Evolutionary conservation across 64 coral and sea anemone genomes (phyloP), one percentile per base, ranked within the genome.

Genomic region (Cladopsammia gracilis): DNA sequence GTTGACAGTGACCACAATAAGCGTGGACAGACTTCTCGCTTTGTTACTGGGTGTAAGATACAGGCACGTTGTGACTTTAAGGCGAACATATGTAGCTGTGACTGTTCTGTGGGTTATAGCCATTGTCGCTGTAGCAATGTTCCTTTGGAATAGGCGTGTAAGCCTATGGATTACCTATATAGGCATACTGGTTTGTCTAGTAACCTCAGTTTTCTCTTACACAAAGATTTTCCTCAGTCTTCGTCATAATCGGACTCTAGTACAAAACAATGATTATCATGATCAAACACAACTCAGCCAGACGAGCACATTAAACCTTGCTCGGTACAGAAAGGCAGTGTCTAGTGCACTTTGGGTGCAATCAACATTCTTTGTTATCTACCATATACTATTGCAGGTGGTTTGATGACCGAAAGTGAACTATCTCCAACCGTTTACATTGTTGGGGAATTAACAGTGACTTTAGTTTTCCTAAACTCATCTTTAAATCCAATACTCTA

Each of bases 401-500:
- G 1, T 16, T 4, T 73, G 43, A 47, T 73, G 26, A 46, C 34
- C 13, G 25, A 73, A 0, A 26, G 11, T 0, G 44, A 73, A 12
- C 14, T 4, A 73, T 73, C 70, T 43, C 14, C 70, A 26, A 3
- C 14, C 3, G 8, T 13, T 25, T 73, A 73, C 43, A 46, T 46
- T 42, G 43, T 16, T 3, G 44, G 42, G 34, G 70, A 73, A 26
- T 73, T 46, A 44, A 47, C 70, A 15, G 25, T 73, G 26, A 73
- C 26, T 44, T 73, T 73, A 73, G 26, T 73, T 44, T 14, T 44
- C 12, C 44, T 73, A 13, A 73, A 46, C 42, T 73, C 70, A 9
- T 73, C 70, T 13, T 46, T 73, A 46, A 73, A 73, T 14, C 70
- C 70, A 6, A 73, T 73, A 10, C 70, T 73, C 14, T 73, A 73